phyloP scores from a whole-genome alignment of 2,888 invertebrate genomes.

The Pseudococcus jackbeardsleyi region DNA sequence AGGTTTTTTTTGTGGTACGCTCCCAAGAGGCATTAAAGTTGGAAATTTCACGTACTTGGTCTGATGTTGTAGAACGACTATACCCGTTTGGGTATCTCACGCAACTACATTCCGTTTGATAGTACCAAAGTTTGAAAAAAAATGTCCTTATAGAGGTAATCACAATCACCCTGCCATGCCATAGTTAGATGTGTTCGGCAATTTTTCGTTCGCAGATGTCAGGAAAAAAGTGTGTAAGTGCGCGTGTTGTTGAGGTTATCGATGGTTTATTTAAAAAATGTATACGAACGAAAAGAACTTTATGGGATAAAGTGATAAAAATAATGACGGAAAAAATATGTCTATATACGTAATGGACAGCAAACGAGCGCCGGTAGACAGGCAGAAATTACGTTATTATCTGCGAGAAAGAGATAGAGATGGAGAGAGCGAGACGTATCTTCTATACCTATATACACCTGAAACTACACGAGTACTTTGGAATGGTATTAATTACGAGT shows the following conservation, averaged over 20 bases:
- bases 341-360: neutral
- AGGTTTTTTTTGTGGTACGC: neutral
- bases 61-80: neutral
- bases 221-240: neutral
- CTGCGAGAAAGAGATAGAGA: too few species aligned
- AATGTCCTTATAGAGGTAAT: neutral
- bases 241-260: neutral
- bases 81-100: neutral
- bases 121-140: neutral
- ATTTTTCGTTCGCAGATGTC: neutral
- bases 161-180: neutral
- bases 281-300: neutral
- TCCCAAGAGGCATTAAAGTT: constrained; percentile 32
- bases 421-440: neutral
- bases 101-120: constrained; percentile 9
- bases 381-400: neutral
- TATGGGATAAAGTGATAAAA: neutral
- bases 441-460: neutral
- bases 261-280: neutral
- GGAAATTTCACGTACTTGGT: neutral
- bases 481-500: constrained; percentile 11
- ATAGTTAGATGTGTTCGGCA: neutral
- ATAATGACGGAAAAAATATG: neutral
- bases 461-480: neutral
- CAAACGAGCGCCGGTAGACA: neutral